Conservation (phyloP, 1,140 invertebrate genomes). For the Drosophila prosaltans region DNA sequence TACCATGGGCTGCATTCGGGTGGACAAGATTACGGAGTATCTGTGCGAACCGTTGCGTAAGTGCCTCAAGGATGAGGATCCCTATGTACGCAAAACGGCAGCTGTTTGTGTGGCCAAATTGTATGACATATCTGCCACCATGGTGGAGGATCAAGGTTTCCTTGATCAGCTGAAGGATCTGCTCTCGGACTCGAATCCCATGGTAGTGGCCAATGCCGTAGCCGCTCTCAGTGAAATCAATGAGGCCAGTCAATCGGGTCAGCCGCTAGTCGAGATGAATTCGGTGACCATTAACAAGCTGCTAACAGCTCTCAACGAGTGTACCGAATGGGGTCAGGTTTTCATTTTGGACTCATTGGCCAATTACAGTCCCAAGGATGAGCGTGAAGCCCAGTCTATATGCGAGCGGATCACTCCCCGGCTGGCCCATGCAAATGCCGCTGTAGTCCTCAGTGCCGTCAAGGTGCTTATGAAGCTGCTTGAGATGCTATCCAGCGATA, state of each 20-base stretch:
- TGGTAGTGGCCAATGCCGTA: slow-evolving; percentile 99
- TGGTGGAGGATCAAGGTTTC: slow-evolving; percentile 95
- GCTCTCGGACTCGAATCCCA: slow-evolving; percentile 99
- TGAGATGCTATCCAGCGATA: slow-evolving; percentile 96
- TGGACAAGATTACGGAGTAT: slow-evolving; percentile 99
- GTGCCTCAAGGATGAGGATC: slow-evolving; percentile 99
- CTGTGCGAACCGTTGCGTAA: slow-evolving; percentile 99
- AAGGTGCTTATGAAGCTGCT: slow-evolving; percentile 99
- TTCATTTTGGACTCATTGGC: slow-evolving; percentile 99
- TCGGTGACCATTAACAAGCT: slow-evolving; percentile 99
- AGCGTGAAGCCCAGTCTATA: slow-evolving; percentile 99
- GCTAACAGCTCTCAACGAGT: slow-evolving; percentile 98
- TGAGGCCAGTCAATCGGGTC: slow-evolving; percentile 96
- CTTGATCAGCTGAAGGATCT: slow-evolving; percentile 98
- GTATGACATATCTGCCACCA: slow-evolving; percentile 98
- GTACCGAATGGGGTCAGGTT: slow-evolving; percentile 99
- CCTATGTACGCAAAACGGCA: slow-evolving; percentile 99
- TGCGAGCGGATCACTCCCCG: slow-evolving; percentile 99
- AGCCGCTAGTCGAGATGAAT: slow-evolving; percentile 97
- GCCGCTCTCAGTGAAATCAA: slow-evolving; percentile 99
- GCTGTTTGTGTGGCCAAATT: slow-evolving; percentile 99
- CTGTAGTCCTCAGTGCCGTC: slow-evolving; percentile 99
- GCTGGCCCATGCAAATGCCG: slow-evolving; percentile 99
- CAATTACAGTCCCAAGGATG: slow-evolving; percentile 98
- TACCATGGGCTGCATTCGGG: slow-evolving; percentile 99